Conservation (phyloP, 2,888 invertebrate species). For the Ornithoptera priamus region DNA sequence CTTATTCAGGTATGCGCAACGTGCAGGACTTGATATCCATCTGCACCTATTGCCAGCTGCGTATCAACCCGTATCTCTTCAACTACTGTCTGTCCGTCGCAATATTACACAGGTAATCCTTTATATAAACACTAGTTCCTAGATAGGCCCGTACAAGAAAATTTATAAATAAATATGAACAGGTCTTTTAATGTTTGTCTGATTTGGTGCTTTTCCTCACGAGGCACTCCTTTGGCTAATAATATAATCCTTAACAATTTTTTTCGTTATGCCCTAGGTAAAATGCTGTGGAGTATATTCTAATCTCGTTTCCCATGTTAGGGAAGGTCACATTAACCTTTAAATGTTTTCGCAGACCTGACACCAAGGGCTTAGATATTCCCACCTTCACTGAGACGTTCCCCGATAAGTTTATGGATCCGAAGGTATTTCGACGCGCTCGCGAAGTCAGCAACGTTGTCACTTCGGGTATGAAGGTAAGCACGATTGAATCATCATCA, state of each 20-base stretch:
- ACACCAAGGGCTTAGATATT: constrained; percentile 84
- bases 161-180: background rate
- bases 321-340: background rate
- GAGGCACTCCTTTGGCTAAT: too few species aligned
- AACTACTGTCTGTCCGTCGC: constrained; percentile 88
- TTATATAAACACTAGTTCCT: background rate
- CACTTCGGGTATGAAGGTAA: constrained; percentile 81
- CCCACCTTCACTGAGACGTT: constrained; percentile 89
- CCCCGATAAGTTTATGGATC: constrained; percentile 90
- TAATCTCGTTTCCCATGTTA: too few species aligned
- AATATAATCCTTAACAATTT: too few species aligned
- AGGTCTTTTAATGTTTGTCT: too few species aligned
- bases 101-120: constrained; percentile 81
- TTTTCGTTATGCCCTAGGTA: too few species aligned
- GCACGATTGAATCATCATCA: constrained; percentile 30
- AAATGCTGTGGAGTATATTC: too few species aligned
- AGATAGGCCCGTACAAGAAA: background rate
- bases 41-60: constrained; percentile 84
- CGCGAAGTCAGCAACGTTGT: constrained; percentile 85
- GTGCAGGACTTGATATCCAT: constrained; percentile 85
- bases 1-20: constrained; percentile 79
- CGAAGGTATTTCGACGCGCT: constrained; percentile 84
- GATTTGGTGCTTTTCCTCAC: too few species aligned
- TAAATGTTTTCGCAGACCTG: constrained; percentile 55
- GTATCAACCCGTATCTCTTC: constrained; percentile 87